Evolutionary conservation across 2,113 vertebrate species (phyloP).

Genomic region (Hypocryptadius cinnamomeus): DNA sequence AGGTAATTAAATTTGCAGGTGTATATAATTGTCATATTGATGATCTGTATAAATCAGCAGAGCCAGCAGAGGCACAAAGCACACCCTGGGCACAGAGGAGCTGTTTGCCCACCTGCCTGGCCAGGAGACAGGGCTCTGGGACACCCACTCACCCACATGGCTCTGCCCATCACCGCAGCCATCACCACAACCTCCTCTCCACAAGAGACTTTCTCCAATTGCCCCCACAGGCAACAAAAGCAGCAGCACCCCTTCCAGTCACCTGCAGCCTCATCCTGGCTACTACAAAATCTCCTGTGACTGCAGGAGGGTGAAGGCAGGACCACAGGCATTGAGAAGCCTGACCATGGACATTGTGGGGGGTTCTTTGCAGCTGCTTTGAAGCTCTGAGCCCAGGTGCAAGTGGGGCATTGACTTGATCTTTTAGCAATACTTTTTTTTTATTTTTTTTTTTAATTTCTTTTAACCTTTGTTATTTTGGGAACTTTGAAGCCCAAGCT

Average conservation of each 20-base stretch:
- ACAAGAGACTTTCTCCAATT: background rate
- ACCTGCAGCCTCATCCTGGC: background rate
- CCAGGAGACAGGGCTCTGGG: background rate
- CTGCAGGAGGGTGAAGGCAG: background rate
- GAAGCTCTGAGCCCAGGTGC: background rate
- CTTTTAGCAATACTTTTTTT: background rate
- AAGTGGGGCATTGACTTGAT: background rate
- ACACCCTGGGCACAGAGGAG: background rate
- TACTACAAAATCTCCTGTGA: background rate
- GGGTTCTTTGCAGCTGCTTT: background rate
- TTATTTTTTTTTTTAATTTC: background rate
- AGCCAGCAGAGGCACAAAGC: conserved; percentile 34
- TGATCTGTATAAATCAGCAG: conserved; percentile 62
- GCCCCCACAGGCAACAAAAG: background rate
- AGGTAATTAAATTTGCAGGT: conserved; percentile 72
- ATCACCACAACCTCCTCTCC: background rate
- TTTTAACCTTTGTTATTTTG: conserved; percentile 59
- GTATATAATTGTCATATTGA: conserved; percentile 68
- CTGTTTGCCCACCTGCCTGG: background rate
- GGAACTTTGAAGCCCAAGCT: conserved; percentile 61
- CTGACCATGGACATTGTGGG: rapidly evolving
- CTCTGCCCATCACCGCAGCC: background rate
- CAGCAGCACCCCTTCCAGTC: background rate
- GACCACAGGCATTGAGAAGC: background rate
- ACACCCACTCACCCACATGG: background rate